Base-by-base conservation (phyloP, 1,140 invertebrate species). In the Agrilus planipennis region DNA sequence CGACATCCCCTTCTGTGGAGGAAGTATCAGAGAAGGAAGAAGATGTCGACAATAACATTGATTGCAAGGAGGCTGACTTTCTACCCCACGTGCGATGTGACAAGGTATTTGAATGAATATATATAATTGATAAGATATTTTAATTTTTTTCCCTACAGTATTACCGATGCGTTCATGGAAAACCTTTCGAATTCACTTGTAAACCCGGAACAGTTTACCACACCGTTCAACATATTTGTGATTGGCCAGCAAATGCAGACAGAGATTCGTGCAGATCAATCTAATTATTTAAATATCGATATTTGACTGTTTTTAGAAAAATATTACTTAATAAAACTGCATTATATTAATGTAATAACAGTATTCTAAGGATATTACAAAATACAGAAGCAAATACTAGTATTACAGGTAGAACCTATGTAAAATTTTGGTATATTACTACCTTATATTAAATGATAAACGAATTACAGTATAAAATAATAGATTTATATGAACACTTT, bases 141-240 rank as follows among this genome's bases (percentile, higher is more conserved):
- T 6, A 6, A 6, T 50, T 43, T 49, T 49, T 60, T 49, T 46
- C 47, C 57, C 71, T 62, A 16, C 62, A 87, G 84, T 89, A 85
- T 50, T 87, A 81, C 62, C 72, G 80, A 35, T 89, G 85, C 53
- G 78, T 81, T 4, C 76, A 85, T 55, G 81, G 79, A 15, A 75
- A 77, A 53, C 72, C 76, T 4, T 62, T 78, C n/a, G 71, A 76
- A 50, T 84, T 82, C 53, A 64, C 69, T 14, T 88, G 84, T 52
- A 71, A 75, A 44, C 64, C 72, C 1, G 80, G 80, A 16, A 79
- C 81, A 0, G 71, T 83, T n/a, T 89, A 81, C 66, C 80, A 87
- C 48, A 68, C 68, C 0, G 57, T 67, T 11, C 69, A 67, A 19
- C 72, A 73, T 40, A 72, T 82, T 12, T 88, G 85, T 55, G 83